Base-by-base conservation (phyloP, 2,113 vertebrate genomes). In the Acanthochromis polyacanthus region DNA sequence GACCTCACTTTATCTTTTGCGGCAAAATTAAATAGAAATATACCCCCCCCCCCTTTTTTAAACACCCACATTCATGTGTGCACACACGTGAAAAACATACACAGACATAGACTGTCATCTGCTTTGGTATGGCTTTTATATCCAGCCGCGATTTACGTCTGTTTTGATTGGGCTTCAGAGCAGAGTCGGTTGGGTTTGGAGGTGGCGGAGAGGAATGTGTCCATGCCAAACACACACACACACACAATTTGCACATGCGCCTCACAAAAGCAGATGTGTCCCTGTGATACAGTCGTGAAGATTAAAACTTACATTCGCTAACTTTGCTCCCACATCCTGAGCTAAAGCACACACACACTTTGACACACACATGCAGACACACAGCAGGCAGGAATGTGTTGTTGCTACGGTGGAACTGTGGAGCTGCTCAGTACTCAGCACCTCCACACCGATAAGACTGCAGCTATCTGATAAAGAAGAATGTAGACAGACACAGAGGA, bases 151-250 rank as follows among this genome's bases (percentile, higher is more conserved):
- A 86, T 90, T 92, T 90, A 90, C 40, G 62, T 79, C 81, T 92
- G 88, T 91, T 92, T 89, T 82, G 81, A 74, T 89, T 90, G 84
- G 84, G 84, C 25, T 28, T 75, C 19, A n/a, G 71, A 83, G 80
- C 72, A 57, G 69, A 82, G 78, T 52, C 71, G 63, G 81, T 20
- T 45, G 20, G 69, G 82, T 80, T 69, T 92, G 68, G 80, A 91
- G 83, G 85, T 89, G 85, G 87, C 64, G 68, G 63, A 45, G 83
- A 85, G 85, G 91, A 91, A 91, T 92, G 84, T 75, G 66, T 78
- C 60, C 76, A 71, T 65, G 66, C 50, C 16, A 61, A 20, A 40
- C 59, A 63, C 43, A 55, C 71, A 66, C 36, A 9, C 64, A 61
- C 67, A 50, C 58, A 22, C 57, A 46, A 62, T 52, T 87, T 69